Base-by-base conservation (phyloP, 2,113 vertebrate genomes). In the Halichoerus grypus region DNA sequence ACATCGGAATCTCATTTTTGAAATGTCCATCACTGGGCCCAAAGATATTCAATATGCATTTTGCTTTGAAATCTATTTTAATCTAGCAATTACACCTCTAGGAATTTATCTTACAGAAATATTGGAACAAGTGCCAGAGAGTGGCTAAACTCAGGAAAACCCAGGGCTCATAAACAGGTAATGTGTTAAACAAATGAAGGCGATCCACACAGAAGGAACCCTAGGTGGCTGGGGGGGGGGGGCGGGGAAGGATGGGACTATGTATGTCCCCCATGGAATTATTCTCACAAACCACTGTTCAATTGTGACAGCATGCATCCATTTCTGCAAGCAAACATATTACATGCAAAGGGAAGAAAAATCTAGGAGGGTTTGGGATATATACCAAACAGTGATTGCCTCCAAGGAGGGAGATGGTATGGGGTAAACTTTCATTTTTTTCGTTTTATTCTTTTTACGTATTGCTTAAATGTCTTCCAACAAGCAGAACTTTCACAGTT, bases 41-140 rank as follows among this genome's bases (percentile, higher is more conserved):
- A 71, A 77, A 89, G 28, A 94, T 21, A 72, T 5, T 80, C n/a
- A 46, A 55, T 46, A 63, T 7, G 16, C n/a, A 80, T 80, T 79
- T 81, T 46, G 72, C 72, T 94, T 51, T 83, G 61, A 76, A 77
- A 84, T 61, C 36, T 46, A 49, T 77, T 95, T 89, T 71, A 95
- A 88, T n/a, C 33, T 51, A 94, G 95, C 46, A 51, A n/a, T 83
- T 84, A 19, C 39, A 72, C 69, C 28, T 90, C 39, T 39, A 83
- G 57, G 55, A 74, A 65, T 67, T 57, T 59, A 46, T 65, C 39
- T 71, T 79, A 72, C 14, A 94, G 91, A 92, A 88, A 85, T 79
- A 61, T 19, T 49, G 57, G 19, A 24, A 59, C 42, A n/a, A 74
- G 39, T 6, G 46, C 65, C 24, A 15, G 19, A 22, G 33, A 76